Conservation (phyloP, 2,113 vertebrate genomes). For the Trachemys scripta region DNA sequence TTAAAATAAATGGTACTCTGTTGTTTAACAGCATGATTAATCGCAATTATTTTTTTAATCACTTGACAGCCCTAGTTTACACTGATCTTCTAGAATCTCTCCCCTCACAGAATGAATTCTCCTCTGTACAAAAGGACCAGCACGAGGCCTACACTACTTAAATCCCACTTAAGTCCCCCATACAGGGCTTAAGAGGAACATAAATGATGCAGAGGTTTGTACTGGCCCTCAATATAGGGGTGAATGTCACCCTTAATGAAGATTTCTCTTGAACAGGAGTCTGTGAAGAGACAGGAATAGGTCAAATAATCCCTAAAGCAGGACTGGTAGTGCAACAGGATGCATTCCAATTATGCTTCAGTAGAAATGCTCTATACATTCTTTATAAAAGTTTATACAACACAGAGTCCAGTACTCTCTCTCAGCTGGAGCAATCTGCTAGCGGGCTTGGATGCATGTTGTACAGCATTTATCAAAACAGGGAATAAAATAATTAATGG, state of each 20-base stretch:
- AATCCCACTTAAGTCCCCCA: neutral
- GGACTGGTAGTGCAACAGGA: slow-evolving; percentile 51
- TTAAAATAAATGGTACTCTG: no score
- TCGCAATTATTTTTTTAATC: no score
- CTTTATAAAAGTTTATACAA: slow-evolving; percentile 33
- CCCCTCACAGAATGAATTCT: neutral
- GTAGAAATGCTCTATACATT: slow-evolving; percentile 16
- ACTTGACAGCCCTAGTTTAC: neutral
- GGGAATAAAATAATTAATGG: neutral
- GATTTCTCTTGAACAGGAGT: slow-evolving; percentile 30
- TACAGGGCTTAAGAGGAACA: neutral
- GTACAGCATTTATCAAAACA: neutral
- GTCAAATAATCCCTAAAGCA: slow-evolving; percentile 55
- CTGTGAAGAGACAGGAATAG: slow-evolving; percentile 49
- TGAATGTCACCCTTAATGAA: slow-evolving; percentile 40
- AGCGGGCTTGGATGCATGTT: neutral
- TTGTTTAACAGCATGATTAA: no score
- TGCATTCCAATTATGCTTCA: slow-evolving; percentile 23
- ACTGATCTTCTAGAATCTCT: neutral
- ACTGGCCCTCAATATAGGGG: neutral
- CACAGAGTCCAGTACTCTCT: neutral
- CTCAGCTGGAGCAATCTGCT: neutral
- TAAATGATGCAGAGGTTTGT: slow-evolving; percentile 3
- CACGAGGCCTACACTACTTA: neutral
- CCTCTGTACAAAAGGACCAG: neutral